Evolutionary conservation across 2,888 invertebrate genomes (phyloP).

Genomic region (Cephus spinipes): DNA sequence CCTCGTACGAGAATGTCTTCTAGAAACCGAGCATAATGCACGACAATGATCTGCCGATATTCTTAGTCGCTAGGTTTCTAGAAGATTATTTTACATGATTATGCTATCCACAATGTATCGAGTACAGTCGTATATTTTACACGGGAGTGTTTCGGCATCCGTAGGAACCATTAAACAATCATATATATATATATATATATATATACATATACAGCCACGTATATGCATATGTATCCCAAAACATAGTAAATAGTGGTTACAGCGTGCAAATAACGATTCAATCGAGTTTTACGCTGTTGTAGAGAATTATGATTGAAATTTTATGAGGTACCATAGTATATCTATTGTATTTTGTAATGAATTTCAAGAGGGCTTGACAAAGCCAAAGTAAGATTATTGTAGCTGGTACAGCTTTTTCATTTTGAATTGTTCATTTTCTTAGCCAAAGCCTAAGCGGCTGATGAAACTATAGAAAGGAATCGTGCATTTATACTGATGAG

Average conservation of each 20-base stretch:
- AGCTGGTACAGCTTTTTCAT: background rate
- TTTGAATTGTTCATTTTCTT: background rate
- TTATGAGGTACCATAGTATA: background rate
- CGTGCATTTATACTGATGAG: background rate
- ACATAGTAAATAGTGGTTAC: background rate
- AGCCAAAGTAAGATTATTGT: background rate
- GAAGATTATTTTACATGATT: constrained; percentile 41
- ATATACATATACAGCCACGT: background rate
- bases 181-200: background rate
- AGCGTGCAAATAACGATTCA: background rate
- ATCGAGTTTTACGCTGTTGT: background rate
- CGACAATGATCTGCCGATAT: constrained; percentile 60
- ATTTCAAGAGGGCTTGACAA: background rate
- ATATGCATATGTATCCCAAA: background rate
- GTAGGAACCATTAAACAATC: constrained; percentile 8
- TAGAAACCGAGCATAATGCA: constrained; percentile 64
- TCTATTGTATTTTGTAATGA: background rate
- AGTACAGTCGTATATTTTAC: constrained; percentile 36
- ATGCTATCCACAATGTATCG: constrained; percentile 34
- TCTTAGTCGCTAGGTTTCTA: constrained; percentile 47
- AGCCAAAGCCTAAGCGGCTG: background rate
- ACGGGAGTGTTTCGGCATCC: constrained; percentile 35
- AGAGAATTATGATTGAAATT: background rate
- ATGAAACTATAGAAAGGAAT: background rate
- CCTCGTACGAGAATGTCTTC: constrained; percentile 61